Evolutionary conservation across 2,888 invertebrate species (phyloP).

Genomic region (Phyllotreta striolata): DNA sequence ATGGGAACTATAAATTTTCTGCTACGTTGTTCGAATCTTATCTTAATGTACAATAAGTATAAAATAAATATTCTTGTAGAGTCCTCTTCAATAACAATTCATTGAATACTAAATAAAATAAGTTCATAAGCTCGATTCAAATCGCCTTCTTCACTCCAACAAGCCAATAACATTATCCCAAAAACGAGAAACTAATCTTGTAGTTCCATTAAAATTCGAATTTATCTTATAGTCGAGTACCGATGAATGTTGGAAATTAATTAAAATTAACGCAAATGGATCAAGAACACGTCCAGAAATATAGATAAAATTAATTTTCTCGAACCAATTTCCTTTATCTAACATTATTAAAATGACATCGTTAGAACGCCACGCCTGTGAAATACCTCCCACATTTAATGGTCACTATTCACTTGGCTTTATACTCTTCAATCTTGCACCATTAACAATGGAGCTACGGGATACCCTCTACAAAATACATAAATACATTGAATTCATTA

Average conservation of each 20-base stretch:
- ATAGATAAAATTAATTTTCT: constrained; percentile 52
- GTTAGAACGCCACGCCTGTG: constrained; percentile 55
- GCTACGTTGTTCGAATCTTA: constrained; percentile 1
- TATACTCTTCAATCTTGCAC: constrained; percentile 60
- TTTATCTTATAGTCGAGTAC: constrained; percentile 33
- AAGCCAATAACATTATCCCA: constrained; percentile 21
- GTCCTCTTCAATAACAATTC: constrained; percentile 20
- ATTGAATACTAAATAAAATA: constrained; percentile 24
- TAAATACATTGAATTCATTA: constrained; percentile 64
- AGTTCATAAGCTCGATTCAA: constrained; percentile 11
- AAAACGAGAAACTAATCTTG: constrained; percentile 29
- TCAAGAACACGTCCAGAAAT: constrained; percentile 33
- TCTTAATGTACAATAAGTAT: constrained; percentile 8
- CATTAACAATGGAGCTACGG: constrained; percentile 62
- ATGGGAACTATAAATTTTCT: too few species aligned
- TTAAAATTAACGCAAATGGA: constrained; percentile 52
- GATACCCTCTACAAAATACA: constrained; percentile 63
- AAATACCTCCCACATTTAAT: constrained; percentile 59
- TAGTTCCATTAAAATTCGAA: constrained; percentile 32
- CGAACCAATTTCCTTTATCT: constrained; percentile 55
- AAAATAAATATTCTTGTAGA: constrained; percentile 22
- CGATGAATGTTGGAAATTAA: constrained; percentile 43
- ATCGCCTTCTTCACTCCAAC: constrained; percentile 16
- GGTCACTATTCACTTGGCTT: constrained; percentile 58
- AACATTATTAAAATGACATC: constrained; percentile 57